Percentiles rank a stretch among this genome's conserved stretches.
Conservation (phyloP, 2,888 invertebrate genomes). For the Gastrophysa polygoni region DNA sequence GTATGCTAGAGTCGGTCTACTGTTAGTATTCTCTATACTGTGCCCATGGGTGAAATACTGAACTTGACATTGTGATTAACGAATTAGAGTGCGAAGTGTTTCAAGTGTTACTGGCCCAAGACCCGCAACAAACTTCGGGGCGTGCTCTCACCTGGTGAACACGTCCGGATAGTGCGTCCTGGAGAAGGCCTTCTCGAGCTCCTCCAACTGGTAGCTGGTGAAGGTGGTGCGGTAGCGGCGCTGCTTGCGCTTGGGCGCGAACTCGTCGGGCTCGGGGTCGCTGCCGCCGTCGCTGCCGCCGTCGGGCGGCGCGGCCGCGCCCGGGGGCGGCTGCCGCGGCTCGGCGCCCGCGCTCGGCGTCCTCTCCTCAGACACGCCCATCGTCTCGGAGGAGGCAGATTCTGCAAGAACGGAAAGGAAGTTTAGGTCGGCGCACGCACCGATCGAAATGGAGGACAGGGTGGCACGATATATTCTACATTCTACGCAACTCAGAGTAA, state of each 20-base stretch:
- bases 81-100: no score
- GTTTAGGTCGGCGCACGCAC: no score
- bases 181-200: conserved; percentile 95
- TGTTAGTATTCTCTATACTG: no score
- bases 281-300: conserved; percentile 67
- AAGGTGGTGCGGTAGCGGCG: conserved; percentile 92
- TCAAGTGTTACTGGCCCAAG: no score
- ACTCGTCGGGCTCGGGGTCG: conserved; percentile 71
- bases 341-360: conserved; percentile 44
- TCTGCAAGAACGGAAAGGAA: conserved; percentile 47
- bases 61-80: no score
- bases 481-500: no score
- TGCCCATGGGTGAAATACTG: no score
- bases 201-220: conserved; percentile 93
- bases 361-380: conserved; percentile 57
- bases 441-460: no score
- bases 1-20: no score
- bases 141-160: conserved; percentile 81
- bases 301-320: conserved; percentile 67
- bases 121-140: no score
- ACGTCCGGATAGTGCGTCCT: conserved; percentile 98
- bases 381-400: conserved; percentile 52
- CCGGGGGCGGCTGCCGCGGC: conserved; percentile 45
- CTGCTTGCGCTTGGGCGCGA: conserved; percentile 88
- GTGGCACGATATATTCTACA: no score